Evolutionary conservation across 1,140 invertebrate genomes (phyloP), one percentile per base, ranked within the genome.

Genomic region (Eupeodes corollae): DNA sequence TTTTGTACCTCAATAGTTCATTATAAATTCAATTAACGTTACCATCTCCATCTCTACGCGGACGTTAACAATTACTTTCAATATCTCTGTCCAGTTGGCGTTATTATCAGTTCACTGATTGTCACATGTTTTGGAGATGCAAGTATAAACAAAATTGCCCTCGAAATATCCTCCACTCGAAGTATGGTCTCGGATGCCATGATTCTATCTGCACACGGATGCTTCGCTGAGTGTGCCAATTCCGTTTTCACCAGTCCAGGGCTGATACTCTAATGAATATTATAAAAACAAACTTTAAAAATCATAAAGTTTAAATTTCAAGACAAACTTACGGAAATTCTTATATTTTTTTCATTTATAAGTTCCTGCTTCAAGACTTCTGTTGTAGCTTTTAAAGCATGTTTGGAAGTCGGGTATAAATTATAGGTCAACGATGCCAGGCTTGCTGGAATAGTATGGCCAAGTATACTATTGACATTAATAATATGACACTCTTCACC

Each of bases 321-420:
- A 13, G 16, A 15, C 10, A 15, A 31, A 51, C 52, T 48, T 38
- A 53, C 52, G 42, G 49, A 53, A 14, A 53, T 33, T 26, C 52
- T 46, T 15, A 53, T 35, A 32, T 31, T 59, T 66, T 75, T 51
- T 21, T 52, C 38, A 66, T 80, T 79, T 50, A 78, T 78, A 6
- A 83, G 71, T 67, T 79, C 62, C 84, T 83, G 19, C 70, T 71
- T 42, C 75, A 61, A 2, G 83, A 56, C 0, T 76, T 79, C 73
- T 1, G 75, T 73, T 49, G 86, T 69, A 0, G 77, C 78, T 6
- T 73, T 79, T 1, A 85, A 65, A 2, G 79, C 82, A 68, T 76
- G 76, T 68, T 87, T 87, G 35, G 76, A 76, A n/a, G 76, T 74
- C 2, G 73, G 57, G 63, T 86, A 86, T n/a, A 80, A 52, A 53